A percentile compares a stretch with the other conserved stretches of the same genome.
phyloP scores from a whole-genome alignment of 2,888 invertebrate genomes.

The Muschampia plurimacula region DNA sequence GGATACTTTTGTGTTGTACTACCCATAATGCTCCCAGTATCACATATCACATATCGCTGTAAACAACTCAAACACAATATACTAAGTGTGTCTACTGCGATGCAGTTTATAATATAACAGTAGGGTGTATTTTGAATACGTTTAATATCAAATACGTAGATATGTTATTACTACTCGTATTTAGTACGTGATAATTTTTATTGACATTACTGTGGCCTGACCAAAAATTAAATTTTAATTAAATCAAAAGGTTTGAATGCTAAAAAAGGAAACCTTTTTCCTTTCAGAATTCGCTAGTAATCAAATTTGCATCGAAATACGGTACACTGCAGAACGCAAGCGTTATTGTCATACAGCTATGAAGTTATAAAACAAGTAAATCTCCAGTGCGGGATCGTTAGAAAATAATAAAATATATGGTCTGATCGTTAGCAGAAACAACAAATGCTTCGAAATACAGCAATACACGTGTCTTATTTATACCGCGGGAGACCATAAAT shows the following conservation, averaged over 20 bases:
- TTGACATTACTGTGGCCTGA: neutral
- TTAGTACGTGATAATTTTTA: neutral
- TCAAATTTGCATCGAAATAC: neutral
- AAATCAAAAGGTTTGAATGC: neutral
- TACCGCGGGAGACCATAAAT: slow-evolving; percentile 27
- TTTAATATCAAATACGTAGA: too few species aligned
- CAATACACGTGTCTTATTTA: slow-evolving; percentile 35
- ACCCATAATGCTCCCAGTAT: neutral
- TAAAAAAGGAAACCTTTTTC: neutral
- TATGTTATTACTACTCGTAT: too few species aligned
- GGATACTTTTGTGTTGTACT: slow-evolving; percentile 1
- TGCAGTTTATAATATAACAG: neutral
- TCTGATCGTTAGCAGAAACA: slow-evolving; percentile 37
- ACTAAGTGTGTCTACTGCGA: neutral
- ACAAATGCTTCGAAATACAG: slow-evolving; percentile 29
- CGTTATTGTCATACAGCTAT: slow-evolving; percentile 16
- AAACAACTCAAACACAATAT: neutral
- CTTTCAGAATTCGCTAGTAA: neutral
- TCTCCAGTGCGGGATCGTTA: slow-evolving; percentile 25
- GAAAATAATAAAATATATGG: slow-evolving; percentile 37
- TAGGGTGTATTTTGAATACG: neutral
- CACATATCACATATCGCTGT: neutral
- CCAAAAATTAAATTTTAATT: neutral
- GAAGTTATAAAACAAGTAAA: slow-evolving; percentile 31
- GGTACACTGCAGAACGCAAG: neutral